Evolutionary conservation across 2,797 vertebrate species (phyloP).

Genomic region (Sternotherus odoratus): DNA sequence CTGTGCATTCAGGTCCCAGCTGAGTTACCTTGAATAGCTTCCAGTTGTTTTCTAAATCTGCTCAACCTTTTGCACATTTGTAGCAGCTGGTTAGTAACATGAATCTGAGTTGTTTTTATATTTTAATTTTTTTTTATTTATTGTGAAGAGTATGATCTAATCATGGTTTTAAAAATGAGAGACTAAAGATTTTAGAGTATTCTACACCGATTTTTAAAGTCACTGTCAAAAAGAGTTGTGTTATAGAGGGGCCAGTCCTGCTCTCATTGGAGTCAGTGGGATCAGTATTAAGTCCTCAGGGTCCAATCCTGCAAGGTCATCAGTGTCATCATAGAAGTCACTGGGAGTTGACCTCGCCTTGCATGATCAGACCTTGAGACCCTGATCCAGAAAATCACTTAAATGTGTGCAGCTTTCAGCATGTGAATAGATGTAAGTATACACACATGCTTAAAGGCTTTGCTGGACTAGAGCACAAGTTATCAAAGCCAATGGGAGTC

Average conservation of each 20-base stretch:
- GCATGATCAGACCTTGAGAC: not conserved
- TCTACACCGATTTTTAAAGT: slow-evolving; percentile 64
- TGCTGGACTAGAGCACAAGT: not conserved
- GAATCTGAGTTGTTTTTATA: slow-evolving; percentile 34
- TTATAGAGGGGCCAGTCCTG: accelerated
- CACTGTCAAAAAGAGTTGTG: not conserved
- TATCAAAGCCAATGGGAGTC: not conserved
- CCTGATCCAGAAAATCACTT: not conserved
- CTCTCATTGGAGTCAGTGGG: accelerated
- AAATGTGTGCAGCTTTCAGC: not conserved
- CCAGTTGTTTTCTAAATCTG: slow-evolving; percentile 37
- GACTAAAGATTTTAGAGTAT: slow-evolving; percentile 58
- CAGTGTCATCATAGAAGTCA: accelerated
- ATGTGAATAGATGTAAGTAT: not conserved
- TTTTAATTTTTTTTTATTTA: slow-evolving; percentile 73
- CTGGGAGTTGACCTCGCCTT: not conserved
- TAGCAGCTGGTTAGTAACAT: slow-evolving; percentile 54
- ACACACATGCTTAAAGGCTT: not conserved
- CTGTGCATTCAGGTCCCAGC: not conserved
- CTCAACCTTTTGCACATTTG: slow-evolving; percentile 59
- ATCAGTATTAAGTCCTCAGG: not conserved
- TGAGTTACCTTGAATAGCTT: slow-evolving; percentile 7
- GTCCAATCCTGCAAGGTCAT: accelerated
- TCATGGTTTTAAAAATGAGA: slow-evolving; percentile 29
- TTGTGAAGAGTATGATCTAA: slow-evolving; percentile 67